Base-by-base conservation (phyloP, 2,113 vertebrate species). In the Psittacara wagleri region DNA sequence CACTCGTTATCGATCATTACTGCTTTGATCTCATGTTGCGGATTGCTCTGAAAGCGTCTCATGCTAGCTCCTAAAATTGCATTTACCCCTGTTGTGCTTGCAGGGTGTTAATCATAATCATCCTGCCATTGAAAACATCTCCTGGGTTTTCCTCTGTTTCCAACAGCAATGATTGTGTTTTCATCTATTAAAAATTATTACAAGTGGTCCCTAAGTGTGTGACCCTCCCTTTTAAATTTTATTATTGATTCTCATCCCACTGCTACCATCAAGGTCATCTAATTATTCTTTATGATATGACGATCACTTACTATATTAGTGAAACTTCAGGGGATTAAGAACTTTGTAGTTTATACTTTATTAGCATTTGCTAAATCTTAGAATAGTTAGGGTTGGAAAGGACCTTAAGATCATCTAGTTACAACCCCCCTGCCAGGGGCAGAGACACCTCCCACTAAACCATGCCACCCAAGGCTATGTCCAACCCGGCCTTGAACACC, bases 21-120 rank as follows among this genome's bases (percentile, higher is more conserved):
- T 37, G 48, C 46, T 63, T 39, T 43, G 57, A 2, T 37, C n/a
- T 54, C 35, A 1, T 4, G 2, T 57, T 25, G n/a, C n/a, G 9
- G 2, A 4, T 1, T 18, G 67, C 10, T 4, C 9, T 2, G 29
- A 37, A 25, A 29, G 15, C 2, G 11, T 37, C 55, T 55, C 2
- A 3, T 10, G 23, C 44, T 23, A 11, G 31, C 18, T 54, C 70
- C 74, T 66, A 3, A 43, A 27, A 10, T 1, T 23, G n/a, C 8
- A 6, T 70, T 55, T 51, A 6, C 11, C 29, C 61, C 28, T 41
- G 35, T 37, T 23, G 3, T 7, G 12, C 13, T 18, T 48, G 55
- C 15, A 27, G 24, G 1, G 8, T 25, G 24, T 9, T 59, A 39
- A 31, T 48, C 1, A 1, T 14, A 19, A 35, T 13, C 15, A 11